Evolutionary conservation across 2,888 invertebrate species (phyloP).

Genomic region (Margaritifera margaritifera): DNA sequence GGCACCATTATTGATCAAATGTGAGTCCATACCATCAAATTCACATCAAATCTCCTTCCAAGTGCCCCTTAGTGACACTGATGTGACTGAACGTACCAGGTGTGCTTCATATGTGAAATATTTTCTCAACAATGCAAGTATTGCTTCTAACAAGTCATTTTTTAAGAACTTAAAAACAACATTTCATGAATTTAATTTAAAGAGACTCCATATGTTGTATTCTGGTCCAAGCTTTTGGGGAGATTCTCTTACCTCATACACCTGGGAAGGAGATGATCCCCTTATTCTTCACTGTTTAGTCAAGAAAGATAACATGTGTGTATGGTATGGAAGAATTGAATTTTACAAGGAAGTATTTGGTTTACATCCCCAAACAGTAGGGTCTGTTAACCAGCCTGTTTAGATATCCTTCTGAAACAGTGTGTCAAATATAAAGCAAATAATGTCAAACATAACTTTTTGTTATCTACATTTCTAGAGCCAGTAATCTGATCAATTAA

Average conservation of each 20-base stretch:
- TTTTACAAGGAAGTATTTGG: conserved; percentile 47
- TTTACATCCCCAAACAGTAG: conserved; percentile 20
- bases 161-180: conserved; percentile 42
- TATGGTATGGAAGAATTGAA: conserved; percentile 51
- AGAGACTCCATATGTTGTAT: conserved; percentile 49
- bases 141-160: conserved; percentile 44
- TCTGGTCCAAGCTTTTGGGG: conserved; percentile 50
- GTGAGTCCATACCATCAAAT: conserved; percentile 18
- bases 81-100: conserved; percentile 43
- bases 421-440: too few species aligned
- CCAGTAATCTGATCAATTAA: too few species aligned
- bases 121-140: conserved; percentile 53
- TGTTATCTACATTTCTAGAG: too few species aligned
- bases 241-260: conserved; percentile 44
- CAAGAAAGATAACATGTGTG: conserved; percentile 23
- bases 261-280: conserved; percentile 49
- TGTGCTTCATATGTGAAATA: conserved; percentile 56
- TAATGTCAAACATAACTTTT: too few species aligned
- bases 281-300: conserved; percentile 42
- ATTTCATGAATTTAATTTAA: conserved; percentile 52
- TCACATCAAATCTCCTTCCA: conserved; percentile 38
- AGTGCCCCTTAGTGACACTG: conserved; percentile 53
- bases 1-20: conserved; percentile 23
- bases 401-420: too few species aligned
- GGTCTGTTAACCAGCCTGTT: not conserved